Percentiles rank a stretch among this genome's conserved stretches.
Conservation (phyloP, 2,888 invertebrate genomes). For the Desoria tigrina region DNA sequence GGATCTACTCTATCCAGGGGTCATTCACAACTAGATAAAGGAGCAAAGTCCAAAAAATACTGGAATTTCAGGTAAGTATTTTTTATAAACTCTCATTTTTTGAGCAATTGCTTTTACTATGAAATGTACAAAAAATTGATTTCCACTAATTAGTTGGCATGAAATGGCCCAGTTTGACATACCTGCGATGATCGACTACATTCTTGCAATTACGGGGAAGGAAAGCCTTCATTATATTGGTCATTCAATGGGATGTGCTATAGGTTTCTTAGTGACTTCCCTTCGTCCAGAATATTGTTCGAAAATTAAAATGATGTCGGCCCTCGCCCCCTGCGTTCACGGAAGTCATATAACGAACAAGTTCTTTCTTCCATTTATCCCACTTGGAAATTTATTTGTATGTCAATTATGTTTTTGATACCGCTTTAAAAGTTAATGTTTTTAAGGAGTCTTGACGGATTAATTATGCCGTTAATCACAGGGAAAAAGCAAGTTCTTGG, state of each 20-base stretch:
- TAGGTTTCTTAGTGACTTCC: neutral
- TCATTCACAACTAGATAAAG: neutral
- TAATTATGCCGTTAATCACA: no score
- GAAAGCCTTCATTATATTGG: no score
- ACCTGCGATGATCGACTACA: no score
- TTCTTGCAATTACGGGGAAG: no score
- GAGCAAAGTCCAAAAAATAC: neutral
- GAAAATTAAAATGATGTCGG: conserved; percentile 1
- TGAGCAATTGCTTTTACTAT: no score
- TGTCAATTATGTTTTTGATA: neutral
- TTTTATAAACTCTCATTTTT: no score
- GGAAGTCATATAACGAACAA: neutral
- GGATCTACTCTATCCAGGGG: neutral
- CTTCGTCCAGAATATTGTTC: conserved; percentile 5
- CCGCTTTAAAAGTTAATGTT: no score
- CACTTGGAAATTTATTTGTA: conserved; percentile 7
- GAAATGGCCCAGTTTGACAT: no score
- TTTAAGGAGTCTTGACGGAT: no score
- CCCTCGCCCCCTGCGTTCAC: conserved; percentile 5
- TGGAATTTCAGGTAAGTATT: neutral
- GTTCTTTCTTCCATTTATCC: neutral
- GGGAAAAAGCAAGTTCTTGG: no score
- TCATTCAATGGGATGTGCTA: conserved; percentile 1
- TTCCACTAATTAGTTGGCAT: no score
- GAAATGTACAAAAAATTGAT: no score